A percentile compares a stretch with the other conserved stretches of the same genome.
These are phyloP conservation scores for Gasterosteus aculeatus DNA, from an alignment of 2,113 vertebrate genomes.

Conservation along the genomic window DNA sequence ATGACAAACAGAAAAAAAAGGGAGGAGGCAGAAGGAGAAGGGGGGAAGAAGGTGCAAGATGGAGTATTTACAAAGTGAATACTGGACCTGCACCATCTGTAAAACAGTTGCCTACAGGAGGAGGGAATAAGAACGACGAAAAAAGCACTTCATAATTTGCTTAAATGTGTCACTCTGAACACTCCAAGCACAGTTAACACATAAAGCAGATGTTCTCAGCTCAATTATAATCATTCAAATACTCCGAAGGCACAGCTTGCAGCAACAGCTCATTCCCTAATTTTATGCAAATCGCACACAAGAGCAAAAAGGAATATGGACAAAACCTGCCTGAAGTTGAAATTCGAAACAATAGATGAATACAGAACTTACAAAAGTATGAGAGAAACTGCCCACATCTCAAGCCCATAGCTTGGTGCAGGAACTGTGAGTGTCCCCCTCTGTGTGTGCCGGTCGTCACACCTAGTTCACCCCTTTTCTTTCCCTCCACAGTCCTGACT, in stretches of 20 bases:
- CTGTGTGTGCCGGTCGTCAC: not conserved
- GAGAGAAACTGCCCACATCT: not conserved
- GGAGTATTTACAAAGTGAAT: constrained; percentile 58
- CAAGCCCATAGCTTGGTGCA: not conserved
- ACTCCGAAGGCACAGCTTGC: constrained; percentile 17
- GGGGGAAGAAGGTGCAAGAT: constrained; percentile 67
- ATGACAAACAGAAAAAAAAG: constrained; percentile 36
- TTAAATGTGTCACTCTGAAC: constrained; percentile 24
- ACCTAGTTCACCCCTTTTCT: not conserved
- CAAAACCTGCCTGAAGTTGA: not conserved
- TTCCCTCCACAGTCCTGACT: not conserved
- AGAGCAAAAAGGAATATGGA: not conserved
- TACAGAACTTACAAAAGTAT: not conserved
- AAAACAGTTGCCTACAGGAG: constrained; percentile 56
- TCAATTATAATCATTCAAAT: constrained; percentile 22
- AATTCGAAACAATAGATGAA: not conserved
- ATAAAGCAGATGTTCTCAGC: constrained; percentile 39
- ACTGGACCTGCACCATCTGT: constrained; percentile 74
- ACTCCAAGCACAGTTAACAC: not conserved
- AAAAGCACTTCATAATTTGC: constrained; percentile 9
- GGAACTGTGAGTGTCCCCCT: not conserved
- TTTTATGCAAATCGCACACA: not conserved
- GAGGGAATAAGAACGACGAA: constrained; percentile 25
- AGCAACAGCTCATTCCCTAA: not conserved
- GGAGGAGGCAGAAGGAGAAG: constrained; percentile 71